These are phyloP conservation scores for Sapajus apella DNA, from an alignment of 2,113 vertebrate species.

Conservation along the genomic window DNA sequence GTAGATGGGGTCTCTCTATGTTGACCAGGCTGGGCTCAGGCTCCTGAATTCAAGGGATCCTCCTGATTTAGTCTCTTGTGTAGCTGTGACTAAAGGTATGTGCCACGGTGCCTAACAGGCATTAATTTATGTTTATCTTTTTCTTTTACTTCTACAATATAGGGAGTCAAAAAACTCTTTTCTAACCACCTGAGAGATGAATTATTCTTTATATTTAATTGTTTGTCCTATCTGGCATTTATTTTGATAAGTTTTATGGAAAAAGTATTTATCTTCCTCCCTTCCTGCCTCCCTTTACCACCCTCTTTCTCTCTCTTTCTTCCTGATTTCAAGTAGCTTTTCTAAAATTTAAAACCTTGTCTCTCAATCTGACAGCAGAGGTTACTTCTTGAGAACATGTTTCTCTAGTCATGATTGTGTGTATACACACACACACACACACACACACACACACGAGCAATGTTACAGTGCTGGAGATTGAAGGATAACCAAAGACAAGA, in stretches of 20 bases:
- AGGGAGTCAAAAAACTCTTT: not conserved
- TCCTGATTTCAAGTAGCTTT: not conserved
- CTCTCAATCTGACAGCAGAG: not conserved
- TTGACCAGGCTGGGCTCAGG: not conserved
- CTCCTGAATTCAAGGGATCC: not conserved
- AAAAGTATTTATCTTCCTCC: not conserved
- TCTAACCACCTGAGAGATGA: not conserved
- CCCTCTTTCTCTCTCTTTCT: not conserved
- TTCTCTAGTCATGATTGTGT: not conserved
- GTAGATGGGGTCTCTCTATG: not conserved
- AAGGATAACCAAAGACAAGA: not conserved
- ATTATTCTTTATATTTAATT: not conserved
- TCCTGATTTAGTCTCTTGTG: not conserved
- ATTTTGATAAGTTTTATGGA: not conserved
- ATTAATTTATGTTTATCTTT: not conserved
- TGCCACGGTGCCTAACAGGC: not conserved
- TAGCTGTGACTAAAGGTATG: not conserved
- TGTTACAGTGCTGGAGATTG: not conserved
- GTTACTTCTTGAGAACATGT: not conserved
- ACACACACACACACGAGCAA: fast-evolving
- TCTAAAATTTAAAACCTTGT: not conserved
- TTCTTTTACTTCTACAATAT: not conserved
- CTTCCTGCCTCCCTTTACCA: not conserved
- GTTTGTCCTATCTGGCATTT: not conserved
- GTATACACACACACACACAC: too few relatives aligned